phyloP scores from a whole-genome alignment of 2,888 invertebrate species.

The Spisula subtruncata region DNA sequence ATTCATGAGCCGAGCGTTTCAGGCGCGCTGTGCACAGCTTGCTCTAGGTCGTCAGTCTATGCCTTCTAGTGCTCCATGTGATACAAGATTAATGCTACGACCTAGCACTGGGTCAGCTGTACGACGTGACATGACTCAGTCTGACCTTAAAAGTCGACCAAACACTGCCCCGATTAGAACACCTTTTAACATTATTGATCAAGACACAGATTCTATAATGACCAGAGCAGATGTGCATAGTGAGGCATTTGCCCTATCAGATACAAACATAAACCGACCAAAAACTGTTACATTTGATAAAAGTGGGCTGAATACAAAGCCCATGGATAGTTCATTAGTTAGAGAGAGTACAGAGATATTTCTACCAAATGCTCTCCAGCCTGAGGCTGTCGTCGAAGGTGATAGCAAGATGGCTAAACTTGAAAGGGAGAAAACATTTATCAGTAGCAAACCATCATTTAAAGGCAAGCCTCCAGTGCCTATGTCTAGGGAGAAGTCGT shows the following conservation, averaged over 20 bases:
- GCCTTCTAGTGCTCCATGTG: conserved; percentile 68
- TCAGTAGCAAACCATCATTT: conserved; percentile 2
- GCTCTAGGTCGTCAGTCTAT: conserved; percentile 62
- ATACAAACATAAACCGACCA: neutral
- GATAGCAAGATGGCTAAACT: neutral
- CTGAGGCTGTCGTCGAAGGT: conserved; percentile 35
- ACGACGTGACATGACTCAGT: conserved; percentile 21
- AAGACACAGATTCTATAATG: neutral
- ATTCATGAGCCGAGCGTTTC: conserved; percentile 62
- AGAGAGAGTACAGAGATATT: conserved; percentile 57
- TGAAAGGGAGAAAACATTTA: conserved; percentile 33
- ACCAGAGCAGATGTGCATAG: conserved; percentile 39
- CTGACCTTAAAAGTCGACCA: conserved; percentile 44
- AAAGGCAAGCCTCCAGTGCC: neutral
- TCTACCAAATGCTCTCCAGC: conserved; percentile 49
- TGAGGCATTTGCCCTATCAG: conserved; percentile 30
- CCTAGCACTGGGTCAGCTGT: conserved; percentile 57
- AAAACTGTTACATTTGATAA: conserved; percentile 25
- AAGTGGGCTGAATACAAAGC: neutral
- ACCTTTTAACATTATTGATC: neutral
- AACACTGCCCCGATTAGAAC: conserved; percentile 52
- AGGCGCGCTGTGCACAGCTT: conserved; percentile 59
- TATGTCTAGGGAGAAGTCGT: conserved; percentile 35
- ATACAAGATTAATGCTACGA: conserved; percentile 56
- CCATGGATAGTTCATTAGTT: neutral